Evolutionary conservation across 2,888 invertebrate species (phyloP), one percentile per base, ranked within the genome.

Genomic region (Chromoteleia sp.): DNA sequence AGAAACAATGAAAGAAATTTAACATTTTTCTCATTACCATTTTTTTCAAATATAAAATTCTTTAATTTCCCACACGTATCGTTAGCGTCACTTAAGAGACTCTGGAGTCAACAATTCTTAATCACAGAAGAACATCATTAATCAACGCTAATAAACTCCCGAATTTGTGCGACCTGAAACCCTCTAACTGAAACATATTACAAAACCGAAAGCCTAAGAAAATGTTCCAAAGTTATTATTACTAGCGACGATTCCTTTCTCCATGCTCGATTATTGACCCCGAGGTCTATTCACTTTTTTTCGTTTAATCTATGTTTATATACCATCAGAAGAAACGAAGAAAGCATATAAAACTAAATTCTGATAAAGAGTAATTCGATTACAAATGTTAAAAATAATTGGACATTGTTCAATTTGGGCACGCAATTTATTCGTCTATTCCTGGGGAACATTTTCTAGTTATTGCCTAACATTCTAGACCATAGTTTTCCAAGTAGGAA

Each of bases 331-430:
- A 45, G 19, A 19, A 43, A n/a, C n/a, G n/a, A n/a, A n/a, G 25
- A 78, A 73, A 73, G 50, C 52, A 14, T 29, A 52, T 8, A 14
- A 52, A 52, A 48, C 7, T 52, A 48, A 59, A 71, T 65, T 73
- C 36, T 59, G 52, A 78, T 45, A 33, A 52, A 52, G 25, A 33
- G 36, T 61, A 59, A 61, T 70, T 70, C 14, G 61, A 63, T 76
- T 68, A 76, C 52, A 61, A 68, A 54, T 76, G 76, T 61, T 70
- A 45, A 59, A 70, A 68, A 68, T 76, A 76, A 76, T 76, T 68
- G 54, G 68, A 68, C 76, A 54, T 17, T 36, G 54, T 76, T 76
- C 68, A 68, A 52, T 68, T 76, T 61, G 45, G 54, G 19, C 30
- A 19, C 14, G 19, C 76, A 68, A 76, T 68, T 68, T 56, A 59